Percentiles rank a stretch among this genome's conserved stretches.
These are phyloP conservation scores for Tortricodes alternella DNA, from an alignment of 2,888 invertebrate species.

Conservation along the genomic window DNA sequence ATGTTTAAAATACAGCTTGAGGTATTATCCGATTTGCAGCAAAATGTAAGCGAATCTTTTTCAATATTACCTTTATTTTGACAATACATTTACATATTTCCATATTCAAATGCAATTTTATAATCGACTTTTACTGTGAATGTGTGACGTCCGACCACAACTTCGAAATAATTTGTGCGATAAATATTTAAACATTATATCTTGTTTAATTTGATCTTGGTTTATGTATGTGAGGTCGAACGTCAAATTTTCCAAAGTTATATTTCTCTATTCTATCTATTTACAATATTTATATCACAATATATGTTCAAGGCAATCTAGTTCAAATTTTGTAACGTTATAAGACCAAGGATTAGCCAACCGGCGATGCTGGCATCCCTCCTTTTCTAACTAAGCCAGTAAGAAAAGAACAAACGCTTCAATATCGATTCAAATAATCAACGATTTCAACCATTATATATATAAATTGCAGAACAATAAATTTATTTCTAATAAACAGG, in stretches of 20 bases:
- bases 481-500: slow-evolving; percentile 1
- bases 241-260: neutral
- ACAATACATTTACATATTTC: no score
- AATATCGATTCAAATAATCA: neutral
- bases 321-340: slow-evolving; percentile 29
- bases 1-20: slow-evolving; percentile 16
- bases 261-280: slow-evolving; percentile 39
- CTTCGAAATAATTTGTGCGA: neutral
- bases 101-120: no score
- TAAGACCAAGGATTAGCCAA: neutral
- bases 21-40: slow-evolving; percentile 7
- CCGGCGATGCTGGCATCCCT: neutral
- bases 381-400: neutral
- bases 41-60: slow-evolving; percentile 4
- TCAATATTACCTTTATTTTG: neutral
- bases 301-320: slow-evolving; percentile 61
- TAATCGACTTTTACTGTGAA: neutral
- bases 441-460: neutral
- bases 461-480: slow-evolving; percentile 4
- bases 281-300: slow-evolving; percentile 66
- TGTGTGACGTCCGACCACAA: neutral
- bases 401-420: neutral
- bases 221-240: neutral
- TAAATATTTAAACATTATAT: no score
- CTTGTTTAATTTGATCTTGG: no score